Base-by-base conservation (phyloP, 2,888 invertebrate species). In the Macrostomum cliftonense region DNA sequence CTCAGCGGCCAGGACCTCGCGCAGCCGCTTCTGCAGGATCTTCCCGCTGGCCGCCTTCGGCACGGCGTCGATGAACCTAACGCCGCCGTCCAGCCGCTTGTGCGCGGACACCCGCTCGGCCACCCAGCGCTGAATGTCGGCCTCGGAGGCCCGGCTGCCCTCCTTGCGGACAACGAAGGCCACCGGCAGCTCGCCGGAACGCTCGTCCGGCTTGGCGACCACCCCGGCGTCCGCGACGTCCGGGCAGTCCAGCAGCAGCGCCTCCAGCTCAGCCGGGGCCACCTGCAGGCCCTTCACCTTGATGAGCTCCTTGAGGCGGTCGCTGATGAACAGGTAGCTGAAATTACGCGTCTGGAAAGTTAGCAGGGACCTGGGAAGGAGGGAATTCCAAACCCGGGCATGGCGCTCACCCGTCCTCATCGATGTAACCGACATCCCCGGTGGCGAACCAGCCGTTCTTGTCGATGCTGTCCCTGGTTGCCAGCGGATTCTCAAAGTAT, bases 261-360 rank as follows among this genome's bases (percentile, higher is more conserved):
- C 79, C 69, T 89, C 88, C 39, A 89, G 69, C 71, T 88, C 87
- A 1, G 86, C 85, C 2, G 87, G 87, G 0, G 86, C 78, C 9
- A 88, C 86, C 77, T 80, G 50, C 19, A 40, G 19, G 19, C 40
- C 16, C 16, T 40, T 16, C 28, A 28, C 28, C 9, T 28, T 28
- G 28, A 28, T 28, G 5, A 28, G 28, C 28, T 28, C 28, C 28
- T 28, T 28, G 28, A 28, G 28, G 28, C 28, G 28, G 28, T 28
- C 28, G 28, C 28, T 28, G 28, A 28, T 28, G 28, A 28, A 28
- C 28, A 28, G 28, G 28, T 28, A 28, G 28, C 28, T 28, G 28
- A 28, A n/a, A n/a, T n/a, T n/a, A n/a, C n/a, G n/a, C n/a, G n/a
- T n/a, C n/a, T n/a, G n/a, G n/a, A n/a, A n/a, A n/a, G n/a, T n/a